Evolutionary conservation across 2,888 invertebrate species (phyloP), one percentile per base, ranked within the genome.

Genomic region (Acrobasis consociella): DNA sequence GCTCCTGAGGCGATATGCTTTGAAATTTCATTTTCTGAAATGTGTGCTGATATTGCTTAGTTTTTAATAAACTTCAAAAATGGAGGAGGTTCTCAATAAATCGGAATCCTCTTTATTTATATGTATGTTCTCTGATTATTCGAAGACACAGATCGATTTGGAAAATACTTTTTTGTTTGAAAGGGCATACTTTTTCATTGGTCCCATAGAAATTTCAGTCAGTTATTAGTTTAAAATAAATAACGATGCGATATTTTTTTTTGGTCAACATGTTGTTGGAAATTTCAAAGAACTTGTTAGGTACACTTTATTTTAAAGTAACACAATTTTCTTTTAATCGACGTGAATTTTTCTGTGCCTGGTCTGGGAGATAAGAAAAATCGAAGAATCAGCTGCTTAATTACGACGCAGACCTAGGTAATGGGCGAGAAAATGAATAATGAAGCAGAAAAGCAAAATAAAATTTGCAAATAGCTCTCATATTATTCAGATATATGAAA

Each of bases 1-100:
- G 49, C 60, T 64, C 53, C 64, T 51, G 61, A 64, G 55, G 64
- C 62, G 62, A 58, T 64, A 31, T 31, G 7, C 31, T 64, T 55
- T 56, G 51, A 52, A 63, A 56, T 60, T 55, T 55, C 62, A 56
- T 62, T 56, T 62, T 39, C 56, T 62, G 22, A 56, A 49, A 58
- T 49, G 62, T 62, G 16, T 17, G 1, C 17, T 42, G 56, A 56
- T 56, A 56, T 56, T 17, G 55, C 39, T n/a, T 5, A 10, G 16
- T 46, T 13, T 22, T 13, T n/a, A n/a, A n/a, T n/a, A n/a, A n/a
- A n/a, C n/a, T n/a, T n/a, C n/a, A n/a, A n/a, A n/a, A n/a, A n/a
- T n/a, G n/a, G n/a, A n/a, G n/a, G n/a, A n/a, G n/a, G n/a, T n/a
- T n/a, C n/a, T n/a, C n/a, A n/a, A n/a, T n/a, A n/a, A n/a, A n/a